Base-by-base conservation (phyloP, 2,888 invertebrate genomes). In the Cephalotes varians region DNA sequence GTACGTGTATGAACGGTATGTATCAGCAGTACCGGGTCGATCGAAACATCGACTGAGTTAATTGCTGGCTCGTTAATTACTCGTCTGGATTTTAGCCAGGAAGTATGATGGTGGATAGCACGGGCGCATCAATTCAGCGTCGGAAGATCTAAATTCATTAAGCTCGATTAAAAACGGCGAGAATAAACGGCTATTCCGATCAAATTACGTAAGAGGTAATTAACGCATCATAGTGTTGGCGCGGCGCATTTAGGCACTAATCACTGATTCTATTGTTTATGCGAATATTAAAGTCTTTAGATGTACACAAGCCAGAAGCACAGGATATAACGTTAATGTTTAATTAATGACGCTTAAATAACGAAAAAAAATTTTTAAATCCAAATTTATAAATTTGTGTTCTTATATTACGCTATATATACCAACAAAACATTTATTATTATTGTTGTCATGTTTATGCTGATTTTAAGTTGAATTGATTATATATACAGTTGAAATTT, bases 21-120 rank as follows among this genome's bases (percentile, higher is more conserved):
- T 58, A 80, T 73, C 71, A 62, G 51, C 49, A 72, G 65, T 62
- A 28, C 62, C 69, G 47, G 65, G 44, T 76, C 83, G 83, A 85
- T 88, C 85, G 80, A 83, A 83, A 83, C 71, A 74, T 84, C 69
- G 73, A 69, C 62, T 21, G 69, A 80, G 82, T 86, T 89, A 87
- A 89, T 88, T 86, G 81, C 76, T 62, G n/a, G 76, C 64, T 84
- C 67, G 85, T 85, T 88, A 88, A 88, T 84, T 85, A 85, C 82
- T 82, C 85, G 73, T 58, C 56, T 67, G 85, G 58, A 69, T 83
- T n/a, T 83, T 74, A 81, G 60, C 77, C 81, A 47, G 80, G 71
- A 69, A 65, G 74, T 64, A 85, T 60, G 60, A 49, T 56, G 34
- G 7, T 56, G 72, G 64, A 86, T 80, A 31, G 44, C 67, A 25